Evolutionary conservation across 2,113 vertebrate species (phyloP).

Genomic region (Gracilinanus agilis): DNA sequence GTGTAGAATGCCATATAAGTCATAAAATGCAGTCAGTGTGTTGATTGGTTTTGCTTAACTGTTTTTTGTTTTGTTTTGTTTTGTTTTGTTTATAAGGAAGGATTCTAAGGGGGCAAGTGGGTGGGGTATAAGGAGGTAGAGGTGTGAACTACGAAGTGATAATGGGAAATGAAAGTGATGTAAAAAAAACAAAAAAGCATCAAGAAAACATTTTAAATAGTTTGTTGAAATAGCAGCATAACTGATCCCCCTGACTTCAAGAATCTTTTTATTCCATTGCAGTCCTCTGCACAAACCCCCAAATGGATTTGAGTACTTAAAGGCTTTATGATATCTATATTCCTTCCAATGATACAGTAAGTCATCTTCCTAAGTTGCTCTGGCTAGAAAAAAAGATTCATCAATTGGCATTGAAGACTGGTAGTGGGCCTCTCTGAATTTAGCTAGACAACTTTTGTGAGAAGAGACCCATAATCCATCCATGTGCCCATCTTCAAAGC

Average conservation of each 20-base stretch:
- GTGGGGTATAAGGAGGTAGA: not conserved
- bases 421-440: not conserved
- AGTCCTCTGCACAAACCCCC: not conserved
- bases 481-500: not conserved
- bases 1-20: not conserved
- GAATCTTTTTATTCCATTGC: no score
- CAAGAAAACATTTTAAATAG: not conserved
- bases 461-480: not conserved
- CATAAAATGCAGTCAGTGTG: not conserved
- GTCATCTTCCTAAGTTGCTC: not conserved
- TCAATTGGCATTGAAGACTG: not conserved
- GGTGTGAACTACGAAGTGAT: not conserved
- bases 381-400: not conserved
- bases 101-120: not conserved
- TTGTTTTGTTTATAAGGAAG: not conserved
- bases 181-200: not conserved
- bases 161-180: not conserved
- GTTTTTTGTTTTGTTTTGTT: not conserved
- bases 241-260: no score
- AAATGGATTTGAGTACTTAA: not conserved
- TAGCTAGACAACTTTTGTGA: not conserved
- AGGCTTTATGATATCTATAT: not conserved
- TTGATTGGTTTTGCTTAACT: not conserved
- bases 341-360: not conserved
- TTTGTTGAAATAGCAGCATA: no score